Evolutionary conservation across 2,797 vertebrate genomes (phyloP).

Genomic region (Schizothorax lantsangensis): DNA sequence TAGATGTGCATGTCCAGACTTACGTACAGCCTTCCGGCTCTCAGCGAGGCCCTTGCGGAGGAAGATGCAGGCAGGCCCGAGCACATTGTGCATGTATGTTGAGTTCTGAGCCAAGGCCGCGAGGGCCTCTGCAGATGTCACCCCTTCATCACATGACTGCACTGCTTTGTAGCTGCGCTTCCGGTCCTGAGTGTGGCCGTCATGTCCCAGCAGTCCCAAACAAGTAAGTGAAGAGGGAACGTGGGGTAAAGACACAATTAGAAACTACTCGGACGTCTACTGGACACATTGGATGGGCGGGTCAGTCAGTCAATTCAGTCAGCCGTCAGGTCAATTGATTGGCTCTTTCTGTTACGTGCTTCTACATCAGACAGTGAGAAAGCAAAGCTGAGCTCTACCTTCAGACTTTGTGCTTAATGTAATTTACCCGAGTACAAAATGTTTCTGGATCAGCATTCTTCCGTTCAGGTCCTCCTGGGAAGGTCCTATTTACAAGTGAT

Average conservation of each 20-base stretch:
- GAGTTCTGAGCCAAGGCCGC: constrained; percentile 94
- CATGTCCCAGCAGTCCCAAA: constrained; percentile 46
- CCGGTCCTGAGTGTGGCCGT: constrained; percentile 85
- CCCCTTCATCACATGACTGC: constrained; percentile 89
- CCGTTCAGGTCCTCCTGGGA: neutral
- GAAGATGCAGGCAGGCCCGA: constrained; percentile 99
- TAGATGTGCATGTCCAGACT: constrained; percentile 79
- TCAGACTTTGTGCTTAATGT: constrained; percentile 15
- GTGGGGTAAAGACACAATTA: constrained; percentile 49
- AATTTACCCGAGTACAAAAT: constrained; percentile 7
- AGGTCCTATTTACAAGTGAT: neutral
- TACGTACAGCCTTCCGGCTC: constrained; percentile 99
- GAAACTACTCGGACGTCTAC: neutral
- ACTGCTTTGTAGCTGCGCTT: constrained; percentile 92
- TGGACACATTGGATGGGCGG: neutral
- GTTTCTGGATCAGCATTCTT: constrained; percentile 21
- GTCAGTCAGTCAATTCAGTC: constrained; percentile 35
- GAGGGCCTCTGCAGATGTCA: constrained; percentile 82
- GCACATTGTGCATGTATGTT: constrained; percentile 94
- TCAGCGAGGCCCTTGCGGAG: constrained; percentile 99
- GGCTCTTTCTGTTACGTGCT: neutral
- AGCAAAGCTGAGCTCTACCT: neutral
- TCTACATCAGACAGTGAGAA: constrained; percentile 7
- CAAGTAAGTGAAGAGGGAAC: constrained; percentile 12
- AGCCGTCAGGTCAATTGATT: neutral